Evolutionary conservation across 2,888 invertebrate species (phyloP).

Genomic region (Coenonympha glycerion): DNA sequence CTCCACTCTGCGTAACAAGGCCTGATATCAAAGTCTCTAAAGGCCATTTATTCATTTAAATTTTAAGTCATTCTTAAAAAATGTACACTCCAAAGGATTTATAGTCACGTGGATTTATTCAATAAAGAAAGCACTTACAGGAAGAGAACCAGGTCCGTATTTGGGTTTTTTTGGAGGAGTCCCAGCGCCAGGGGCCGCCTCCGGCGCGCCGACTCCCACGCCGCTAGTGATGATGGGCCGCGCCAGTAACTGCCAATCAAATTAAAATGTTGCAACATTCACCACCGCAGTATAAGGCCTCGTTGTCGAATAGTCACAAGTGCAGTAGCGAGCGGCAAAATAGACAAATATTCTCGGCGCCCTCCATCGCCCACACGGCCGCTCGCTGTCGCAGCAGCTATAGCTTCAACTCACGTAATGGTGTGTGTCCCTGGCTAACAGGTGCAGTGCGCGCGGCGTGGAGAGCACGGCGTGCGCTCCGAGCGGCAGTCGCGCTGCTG

Average conservation of each 20-base stretch:
- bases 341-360: no score
- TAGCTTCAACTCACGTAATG: slow-evolving; percentile 53
- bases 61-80: no score
- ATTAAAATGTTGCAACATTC: not conserved
- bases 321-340: no score
- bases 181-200: slow-evolving; percentile 37
- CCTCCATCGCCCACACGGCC: no score
- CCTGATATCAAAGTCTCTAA: not conserved
- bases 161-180: slow-evolving; percentile 64
- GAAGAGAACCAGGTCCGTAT: slow-evolving; percentile 43
- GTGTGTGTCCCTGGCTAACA: slow-evolving; percentile 45
- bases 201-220: slow-evolving; percentile 24
- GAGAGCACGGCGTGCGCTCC: slow-evolving; percentile 40
- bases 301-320: no score
- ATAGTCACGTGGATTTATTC: no score
- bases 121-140: no score
- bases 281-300: no score
- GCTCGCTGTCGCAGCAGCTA: no score
- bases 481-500: slow-evolving; percentile 32
- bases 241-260: slow-evolving; percentile 44
- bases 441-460: slow-evolving; percentile 39
- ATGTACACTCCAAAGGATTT: no score
- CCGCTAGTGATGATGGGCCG: slow-evolving; percentile 43
- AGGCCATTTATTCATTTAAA: not conserved
- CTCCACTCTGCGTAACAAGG: not conserved